Base-by-base conservation (phyloP, 2,113 vertebrate genomes). In the Passer domesticus region DNA sequence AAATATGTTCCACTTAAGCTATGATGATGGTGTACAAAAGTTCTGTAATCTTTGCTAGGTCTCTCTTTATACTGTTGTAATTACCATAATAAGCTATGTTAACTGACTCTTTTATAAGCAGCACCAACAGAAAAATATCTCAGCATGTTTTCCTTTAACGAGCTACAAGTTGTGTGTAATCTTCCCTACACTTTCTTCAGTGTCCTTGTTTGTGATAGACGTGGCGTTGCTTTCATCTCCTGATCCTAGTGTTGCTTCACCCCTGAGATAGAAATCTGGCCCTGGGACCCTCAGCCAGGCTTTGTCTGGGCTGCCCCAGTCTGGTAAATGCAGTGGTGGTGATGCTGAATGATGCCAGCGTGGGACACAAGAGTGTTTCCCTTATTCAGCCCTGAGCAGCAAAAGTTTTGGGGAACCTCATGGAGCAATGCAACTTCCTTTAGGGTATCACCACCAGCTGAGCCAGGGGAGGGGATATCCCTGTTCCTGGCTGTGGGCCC, bases 51-150 rank as follows among this genome's bases (percentile, higher is more conserved):
- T 63, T 86, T 78, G 59, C 56, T 55, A 67, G 72, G 72, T 93
- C 68, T 86, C 76, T 83, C 82, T 92, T 96, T 93, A 90, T 92
- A 49, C 41, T 83, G 75, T 33, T 94, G 56, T 93, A 96, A 96
- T 96, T 96, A 78, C 68, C 55, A 49, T 80, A 83, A 86, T 83
- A 93, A 94, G 35, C 43, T 83, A 44, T 74, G 90, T 92, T 92
- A 97, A 88, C 72, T 23, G 59, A 41, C 22, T 94, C 50, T 95
- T 95, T 85, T 81, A 67, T 78, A 93, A 94, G 68, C 64, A 86
- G 63, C 75, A 77, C 18, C 64, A 86, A 67, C 56, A 92, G 63
- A 91, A 95, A 93, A 90, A 88, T 74, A 89, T 49, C 72, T 88
- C 28, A 3, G 44, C 64, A 27, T 93, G 72, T 80, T 94, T 83